A percentile compares a stretch with the other conserved stretches of the same genome.
phyloP scores from a whole-genome alignment of 2,113 vertebrate species.

The Mastomys coucha region DNA sequence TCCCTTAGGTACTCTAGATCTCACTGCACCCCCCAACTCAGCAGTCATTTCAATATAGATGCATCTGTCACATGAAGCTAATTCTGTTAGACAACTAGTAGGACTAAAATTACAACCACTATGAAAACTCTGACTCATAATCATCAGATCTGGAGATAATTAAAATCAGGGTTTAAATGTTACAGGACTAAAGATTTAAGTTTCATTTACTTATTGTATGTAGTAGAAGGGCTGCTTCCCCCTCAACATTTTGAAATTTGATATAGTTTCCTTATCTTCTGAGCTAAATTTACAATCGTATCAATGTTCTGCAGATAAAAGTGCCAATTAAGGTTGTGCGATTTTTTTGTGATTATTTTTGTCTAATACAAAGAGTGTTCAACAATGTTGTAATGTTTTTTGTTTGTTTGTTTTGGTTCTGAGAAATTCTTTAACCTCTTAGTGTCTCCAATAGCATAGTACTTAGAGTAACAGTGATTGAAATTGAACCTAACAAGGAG shows the following conservation, averaged over 20 bases:
- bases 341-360: background rate
- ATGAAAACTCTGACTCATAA: constrained; percentile 53
- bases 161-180: constrained; percentile 64
- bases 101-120: constrained; percentile 49
- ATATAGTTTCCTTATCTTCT: constrained; percentile 57
- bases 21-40: background rate
- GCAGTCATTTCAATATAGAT: background rate
- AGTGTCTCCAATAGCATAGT: background rate
- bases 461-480: background rate
- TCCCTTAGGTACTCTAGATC: background rate
- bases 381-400: constrained; percentile 49
- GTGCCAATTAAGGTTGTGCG: constrained; percentile 58
- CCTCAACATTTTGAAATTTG: constrained; percentile 53
- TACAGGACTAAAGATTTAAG: constrained; percentile 52
- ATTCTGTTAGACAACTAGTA: constrained; percentile 42
- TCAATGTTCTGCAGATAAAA: constrained; percentile 73
- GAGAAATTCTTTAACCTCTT: background rate
- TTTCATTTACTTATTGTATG: constrained; percentile 62
- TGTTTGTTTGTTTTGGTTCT: background rate
- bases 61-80: background rate
- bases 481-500: background rate
- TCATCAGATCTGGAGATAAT: constrained; percentile 58
- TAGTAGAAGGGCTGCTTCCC: constrained; percentile 40
- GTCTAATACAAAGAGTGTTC: constrained; percentile 46
- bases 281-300: constrained; percentile 73